Conservation (phyloP, 1,140 invertebrate species). For the Paramacrobiotus metropolitanus region DNA sequence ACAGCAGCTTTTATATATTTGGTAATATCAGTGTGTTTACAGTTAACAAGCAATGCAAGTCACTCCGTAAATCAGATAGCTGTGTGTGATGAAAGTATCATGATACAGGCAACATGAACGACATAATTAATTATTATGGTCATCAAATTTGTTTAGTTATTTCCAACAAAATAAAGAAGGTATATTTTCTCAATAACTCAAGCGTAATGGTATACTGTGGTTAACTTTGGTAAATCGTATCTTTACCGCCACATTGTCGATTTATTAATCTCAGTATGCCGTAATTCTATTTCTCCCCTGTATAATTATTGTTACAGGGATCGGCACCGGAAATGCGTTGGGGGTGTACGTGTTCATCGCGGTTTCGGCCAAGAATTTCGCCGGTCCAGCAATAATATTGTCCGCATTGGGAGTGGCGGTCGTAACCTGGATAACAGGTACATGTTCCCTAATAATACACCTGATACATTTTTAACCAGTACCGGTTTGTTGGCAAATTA, state of each 20-base stretch:
- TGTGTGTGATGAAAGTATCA: no score
- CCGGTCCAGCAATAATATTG: neutral
- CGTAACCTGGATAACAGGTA: neutral
- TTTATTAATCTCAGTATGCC: neutral
- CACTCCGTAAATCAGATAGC: no score
- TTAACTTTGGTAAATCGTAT: no score
- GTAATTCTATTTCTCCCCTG: neutral
- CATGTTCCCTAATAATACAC: neutral
- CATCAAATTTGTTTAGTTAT: no score
- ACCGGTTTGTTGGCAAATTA: neutral
- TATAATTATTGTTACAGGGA: neutral
- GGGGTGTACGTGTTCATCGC: neutral
- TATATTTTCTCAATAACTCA: no score
- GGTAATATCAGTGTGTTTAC: no score
- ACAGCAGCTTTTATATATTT: no score
- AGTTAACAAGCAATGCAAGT: no score
- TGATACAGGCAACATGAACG: no score
- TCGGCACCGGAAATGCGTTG: neutral
- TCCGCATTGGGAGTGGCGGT: neutral
- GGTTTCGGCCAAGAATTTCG: neutral
- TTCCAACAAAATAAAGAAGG: no score
- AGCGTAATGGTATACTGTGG: no score
- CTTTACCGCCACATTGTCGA: neutral
- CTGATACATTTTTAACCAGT: neutral
- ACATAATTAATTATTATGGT: no score